Evolutionary conservation across 2,113 vertebrate genomes (phyloP).

Genomic region (Daubentonia madagascariensis): DNA sequence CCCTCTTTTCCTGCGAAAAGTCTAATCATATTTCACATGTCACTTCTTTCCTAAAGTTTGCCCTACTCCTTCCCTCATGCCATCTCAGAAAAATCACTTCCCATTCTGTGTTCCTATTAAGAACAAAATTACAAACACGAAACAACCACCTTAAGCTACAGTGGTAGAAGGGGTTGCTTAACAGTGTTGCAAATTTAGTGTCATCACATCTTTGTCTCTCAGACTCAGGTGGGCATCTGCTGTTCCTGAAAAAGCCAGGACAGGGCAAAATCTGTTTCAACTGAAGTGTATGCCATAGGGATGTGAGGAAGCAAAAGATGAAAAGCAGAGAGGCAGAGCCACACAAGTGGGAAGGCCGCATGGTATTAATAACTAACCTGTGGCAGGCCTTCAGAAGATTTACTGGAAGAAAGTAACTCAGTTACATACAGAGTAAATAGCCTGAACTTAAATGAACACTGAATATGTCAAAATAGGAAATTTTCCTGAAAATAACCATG

Average conservation of each 20-base stretch:
- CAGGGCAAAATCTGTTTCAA: not conserved
- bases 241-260: not conserved
- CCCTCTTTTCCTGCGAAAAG: conserved; percentile 2
- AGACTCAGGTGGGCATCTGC: not conserved
- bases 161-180: rapidly evolving
- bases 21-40: not conserved
- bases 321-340: not conserved
- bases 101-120: rapidly evolving
- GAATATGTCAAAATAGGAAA: not conserved
- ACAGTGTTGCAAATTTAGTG: rapidly evolving
- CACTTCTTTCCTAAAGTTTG: not conserved
- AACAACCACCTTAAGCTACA: not conserved
- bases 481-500: not conserved
- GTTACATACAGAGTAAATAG: not conserved
- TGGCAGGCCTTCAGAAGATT: not conserved
- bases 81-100: not conserved
- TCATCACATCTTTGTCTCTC: not conserved
- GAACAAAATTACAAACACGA: not conserved
- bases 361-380: not conserved
- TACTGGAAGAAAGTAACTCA: not conserved
- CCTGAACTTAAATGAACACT: not conserved
- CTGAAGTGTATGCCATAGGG: rapidly evolving
- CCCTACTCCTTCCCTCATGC: rapidly evolving
- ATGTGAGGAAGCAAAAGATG: too few relatives aligned
- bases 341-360: not conserved